Evolutionary conservation across 1,140 invertebrate species (phyloP), one percentile per base, ranked within the genome.

Genomic region (Mizuhopecten yessoensis): DNA sequence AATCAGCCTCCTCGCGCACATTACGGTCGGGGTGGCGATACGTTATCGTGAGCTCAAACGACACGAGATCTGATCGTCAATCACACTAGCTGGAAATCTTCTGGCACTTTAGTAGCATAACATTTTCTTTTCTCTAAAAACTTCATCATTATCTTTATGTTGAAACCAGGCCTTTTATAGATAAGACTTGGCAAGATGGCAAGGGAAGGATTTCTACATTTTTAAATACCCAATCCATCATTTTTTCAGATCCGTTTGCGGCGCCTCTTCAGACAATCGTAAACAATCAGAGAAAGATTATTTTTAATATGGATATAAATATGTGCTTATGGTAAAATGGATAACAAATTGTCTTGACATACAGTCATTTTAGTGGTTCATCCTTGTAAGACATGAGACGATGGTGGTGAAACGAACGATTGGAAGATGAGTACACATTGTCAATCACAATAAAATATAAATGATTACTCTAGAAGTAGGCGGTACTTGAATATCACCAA

Each of bases 21-120:
- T 45, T 13, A 17, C 42, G 42, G 42, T 17, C 9, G 23, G 57
- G 57, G n/a, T 75, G 57, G 57, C n/a, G 57, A 75, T 75, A 75
- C 29, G 57, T 75, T 75, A 75, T 75, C 57, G 23, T n/a, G 57
- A 5, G 57, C 57, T 75, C 57, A 75, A n/a, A 29, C 57, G 57
- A 29, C 57, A 75, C 57, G 57, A 29, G 17, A 75, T 75, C 57
- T n/a, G 57, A 75, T 75, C 57, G 57, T 75, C 57, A 75, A 75
- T 75, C 57, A 75, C n/a, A 29, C 57, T 29, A 7, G 57, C 23
- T 75, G 9, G 57, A 75, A 75, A 75, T n/a, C 17, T 29, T 75
- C 57, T 3, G 57, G 20, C n/a, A 75, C 23, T 75, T 75, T 29
- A 75, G 23, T 29, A 5, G 57, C 29, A 17, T 75, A 75, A 75